Evolutionary conservation across 1,140 invertebrate genomes (phyloP), one percentile per base, ranked within the genome.

Genomic region (Leptinotarsa defecta): DNA sequence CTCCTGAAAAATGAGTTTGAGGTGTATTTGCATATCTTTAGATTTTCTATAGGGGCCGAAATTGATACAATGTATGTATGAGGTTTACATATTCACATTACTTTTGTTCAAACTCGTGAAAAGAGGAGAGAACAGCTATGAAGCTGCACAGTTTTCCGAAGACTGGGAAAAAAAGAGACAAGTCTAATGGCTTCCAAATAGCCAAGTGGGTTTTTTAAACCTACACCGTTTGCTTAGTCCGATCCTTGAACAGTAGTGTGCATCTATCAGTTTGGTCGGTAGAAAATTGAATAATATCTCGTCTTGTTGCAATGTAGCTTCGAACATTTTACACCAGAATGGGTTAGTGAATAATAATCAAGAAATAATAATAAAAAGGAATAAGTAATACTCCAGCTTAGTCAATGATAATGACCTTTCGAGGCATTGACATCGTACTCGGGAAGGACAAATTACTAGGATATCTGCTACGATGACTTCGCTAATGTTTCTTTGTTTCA

Each of bases 331-430:
- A 17, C 49, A 71, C 13, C 61, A 48, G 48, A 43, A 34, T 19
- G 48, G 52, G 65, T 73, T 67, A 73, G 73, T 73, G 61, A 68
- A 74, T 34, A 68, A 68, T 52, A 67, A 73, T 73, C 63, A 64
- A 34, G 19, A 64, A 34, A 48, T 71, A 61, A 71, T 61, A 17
- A 27, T 69, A 1, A 48, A 69, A 69, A 17, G 8, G 0, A 57
- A 57, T 19, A 5, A 67, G 64, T n/a, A 34, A 67, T 68, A 68
- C 24, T 19, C 52, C 27, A 71, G 24, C 48, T 3, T 13, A 73
- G 65, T 34, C 22, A 74, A 67, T 68, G 63, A 80, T 82, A 74
- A 69, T 69, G 20, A 57, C 61, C 63, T 49, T 61, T 63, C 13
- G n/a, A 57, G 27, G 67, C 67, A 62, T 57, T 75, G 61, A 24